phyloP scores from a whole-genome alignment of 2,888 invertebrate genomes.

The Minunthozetes semirufus region DNA sequence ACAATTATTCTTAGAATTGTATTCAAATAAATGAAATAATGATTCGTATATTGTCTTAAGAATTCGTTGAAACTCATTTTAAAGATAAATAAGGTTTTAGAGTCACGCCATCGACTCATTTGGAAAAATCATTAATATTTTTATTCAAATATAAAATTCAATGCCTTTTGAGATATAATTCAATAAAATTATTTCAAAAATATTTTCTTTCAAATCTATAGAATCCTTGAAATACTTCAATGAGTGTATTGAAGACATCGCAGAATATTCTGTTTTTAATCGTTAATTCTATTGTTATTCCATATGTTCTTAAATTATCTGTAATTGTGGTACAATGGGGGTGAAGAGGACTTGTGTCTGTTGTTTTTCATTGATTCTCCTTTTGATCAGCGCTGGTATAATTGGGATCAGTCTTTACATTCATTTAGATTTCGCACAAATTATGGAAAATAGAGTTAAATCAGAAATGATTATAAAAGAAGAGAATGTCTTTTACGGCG shows the following conservation, averaged over 20 bases:
- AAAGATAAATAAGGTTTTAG: background rate
- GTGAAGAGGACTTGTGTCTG: background rate
- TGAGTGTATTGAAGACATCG: background rate
- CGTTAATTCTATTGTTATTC: background rate
- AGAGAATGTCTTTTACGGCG: constrained; percentile 16
- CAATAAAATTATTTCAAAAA: background rate
- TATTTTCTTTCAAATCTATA: background rate
- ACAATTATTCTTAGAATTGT: background rate
- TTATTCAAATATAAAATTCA: background rate
- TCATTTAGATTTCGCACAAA: constrained; percentile 3
- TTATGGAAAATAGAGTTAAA: constrained; percentile 11
- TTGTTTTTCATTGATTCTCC: background rate
- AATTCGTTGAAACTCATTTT: background rate
- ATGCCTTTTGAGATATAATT: background rate
- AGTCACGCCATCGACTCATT: constrained; percentile 20
- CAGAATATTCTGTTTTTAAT: too few species aligned
- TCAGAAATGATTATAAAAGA: constrained; percentile 2
- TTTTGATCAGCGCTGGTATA: background rate
- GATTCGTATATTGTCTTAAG: background rate
- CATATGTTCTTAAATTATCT: background rate
- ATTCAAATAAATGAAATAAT: background rate
- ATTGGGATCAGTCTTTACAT: constrained; percentile 1
- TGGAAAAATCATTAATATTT: background rate
- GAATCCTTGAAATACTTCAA: background rate
- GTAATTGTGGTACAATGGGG: background rate